These are phyloP conservation scores for Fopius arisanus DNA, from an alignment of 1,140 invertebrate genomes.

Conservation along the genomic window DNA sequence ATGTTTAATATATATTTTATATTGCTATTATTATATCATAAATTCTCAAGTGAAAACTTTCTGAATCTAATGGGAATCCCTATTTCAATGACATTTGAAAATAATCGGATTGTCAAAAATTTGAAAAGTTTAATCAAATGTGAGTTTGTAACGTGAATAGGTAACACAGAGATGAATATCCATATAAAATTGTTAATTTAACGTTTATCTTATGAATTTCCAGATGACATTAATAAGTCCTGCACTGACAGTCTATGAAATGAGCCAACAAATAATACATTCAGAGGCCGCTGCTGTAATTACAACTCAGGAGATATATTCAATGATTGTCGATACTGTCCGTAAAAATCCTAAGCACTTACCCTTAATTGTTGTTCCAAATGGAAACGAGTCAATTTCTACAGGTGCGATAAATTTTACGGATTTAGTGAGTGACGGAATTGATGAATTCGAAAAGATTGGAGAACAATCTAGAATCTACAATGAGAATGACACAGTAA, in stretches of 20 bases:
- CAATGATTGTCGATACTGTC: background rate
- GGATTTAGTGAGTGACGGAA: conserved; percentile 28
- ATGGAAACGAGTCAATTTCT: background rate
- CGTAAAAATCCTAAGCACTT: background rate
- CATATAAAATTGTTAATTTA: background rate
- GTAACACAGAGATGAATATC: too few species aligned
- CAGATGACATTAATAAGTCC: background rate
- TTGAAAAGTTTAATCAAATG: too few species aligned
- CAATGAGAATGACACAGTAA: conserved; percentile 60
- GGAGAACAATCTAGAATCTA: conserved; percentile 55
- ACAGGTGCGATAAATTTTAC: conserved; percentile 67
- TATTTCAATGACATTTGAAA: too few species aligned
- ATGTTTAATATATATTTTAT: too few species aligned
- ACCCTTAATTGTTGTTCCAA: background rate
- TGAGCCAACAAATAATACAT: background rate
- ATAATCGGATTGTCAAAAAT: too few species aligned
- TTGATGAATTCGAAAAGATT: conserved; percentile 44
- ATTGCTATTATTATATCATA: too few species aligned
- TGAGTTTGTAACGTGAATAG: too few species aligned
- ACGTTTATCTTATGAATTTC: background rate
- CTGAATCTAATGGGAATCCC: too few species aligned
- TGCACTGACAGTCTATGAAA: background rate
- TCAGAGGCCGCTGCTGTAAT: background rate
- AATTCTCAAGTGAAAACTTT: too few species aligned
- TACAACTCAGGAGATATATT: background rate